Evolutionary conservation across 2,113 vertebrate species (phyloP).

Genomic region (Galemys pyrenaicus): DNA sequence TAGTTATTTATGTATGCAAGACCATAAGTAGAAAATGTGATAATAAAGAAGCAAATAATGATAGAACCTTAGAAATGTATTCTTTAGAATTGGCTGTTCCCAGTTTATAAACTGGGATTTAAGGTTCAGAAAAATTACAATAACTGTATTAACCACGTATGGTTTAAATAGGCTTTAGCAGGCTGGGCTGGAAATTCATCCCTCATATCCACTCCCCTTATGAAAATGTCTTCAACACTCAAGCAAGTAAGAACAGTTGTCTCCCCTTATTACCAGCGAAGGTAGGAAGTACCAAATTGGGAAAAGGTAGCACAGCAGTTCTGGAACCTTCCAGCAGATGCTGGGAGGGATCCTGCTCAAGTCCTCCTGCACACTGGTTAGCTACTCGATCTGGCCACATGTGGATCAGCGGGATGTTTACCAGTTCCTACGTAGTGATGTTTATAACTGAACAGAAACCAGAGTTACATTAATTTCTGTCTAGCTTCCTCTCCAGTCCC

Average conservation of each 20-base stretch:
- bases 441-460: constrained; percentile 53
- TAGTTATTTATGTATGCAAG: not conserved
- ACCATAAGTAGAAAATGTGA: not conserved
- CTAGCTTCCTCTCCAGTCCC: constrained; percentile 92
- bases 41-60: not conserved
- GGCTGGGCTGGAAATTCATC: not conserved
- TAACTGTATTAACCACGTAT: not conserved
- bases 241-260: not conserved
- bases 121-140: not conserved
- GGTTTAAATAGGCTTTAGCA: not conserved
- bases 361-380: not conserved
- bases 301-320: not conserved
- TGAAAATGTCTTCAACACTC: not conserved
- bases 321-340: not conserved
- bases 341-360: not conserved
- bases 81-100: not conserved
- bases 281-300: not conserved
- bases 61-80: not conserved
- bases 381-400: not conserved
- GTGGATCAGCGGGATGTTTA: not conserved
- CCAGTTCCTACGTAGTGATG: not conserved
- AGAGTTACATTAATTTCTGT: constrained; percentile 81
- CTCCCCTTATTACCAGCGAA: not conserved
- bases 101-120: not conserved
- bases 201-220: not conserved